phyloP scores from a whole-genome alignment of 2,797 vertebrate genomes.

The Sebastes miniatus region DNA sequence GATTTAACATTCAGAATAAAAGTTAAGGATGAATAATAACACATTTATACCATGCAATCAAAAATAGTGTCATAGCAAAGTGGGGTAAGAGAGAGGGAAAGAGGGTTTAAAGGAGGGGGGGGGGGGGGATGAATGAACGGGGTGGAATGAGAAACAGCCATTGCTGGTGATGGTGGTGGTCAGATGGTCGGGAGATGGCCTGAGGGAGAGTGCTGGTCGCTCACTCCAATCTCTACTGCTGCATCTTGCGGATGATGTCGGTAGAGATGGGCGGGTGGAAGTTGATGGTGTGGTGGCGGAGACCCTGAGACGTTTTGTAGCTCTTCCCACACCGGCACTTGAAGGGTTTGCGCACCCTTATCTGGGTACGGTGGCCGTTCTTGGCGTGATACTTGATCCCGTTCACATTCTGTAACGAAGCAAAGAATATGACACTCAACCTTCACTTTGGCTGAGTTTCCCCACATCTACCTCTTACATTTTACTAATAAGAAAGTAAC shows the following conservation, averaged over 20 bases:
- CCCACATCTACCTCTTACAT: neutral
- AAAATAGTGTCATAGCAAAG: slow-evolving; percentile 76
- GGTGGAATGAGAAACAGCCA: slow-evolving; percentile 53
- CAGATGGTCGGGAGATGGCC: slow-evolving; percentile 75
- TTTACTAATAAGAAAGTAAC: neutral
- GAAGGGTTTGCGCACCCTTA: slow-evolving; percentile 97
- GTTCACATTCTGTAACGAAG: slow-evolving; percentile 91
- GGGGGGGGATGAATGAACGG: neutral
- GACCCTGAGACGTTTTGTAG: slow-evolving; percentile 99
- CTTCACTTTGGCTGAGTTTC: neutral
- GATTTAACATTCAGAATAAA: slow-evolving; percentile 85
- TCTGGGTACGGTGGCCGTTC: slow-evolving; percentile 98
- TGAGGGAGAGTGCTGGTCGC: slow-evolving; percentile 75
- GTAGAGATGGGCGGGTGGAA: slow-evolving; percentile 95
- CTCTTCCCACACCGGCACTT: slow-evolving; percentile 99
- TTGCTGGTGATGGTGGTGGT: slow-evolving; percentile 88
- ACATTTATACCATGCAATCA: slow-evolving; percentile 88
- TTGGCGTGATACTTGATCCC: slow-evolving; percentile 99
- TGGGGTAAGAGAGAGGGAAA: neutral
- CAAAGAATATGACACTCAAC: neutral
- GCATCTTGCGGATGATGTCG: slow-evolving; percentile 96
- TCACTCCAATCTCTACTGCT: slow-evolving; percentile 86
- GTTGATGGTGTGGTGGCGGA: slow-evolving; percentile 98
- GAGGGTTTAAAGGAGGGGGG: neutral
- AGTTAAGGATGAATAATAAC: slow-evolving; percentile 67